Evolutionary conservation across 1,140 invertebrate species (phyloP), one percentile per base, ranked within the genome.

Genomic region (Drosophila biarmipes): DNA sequence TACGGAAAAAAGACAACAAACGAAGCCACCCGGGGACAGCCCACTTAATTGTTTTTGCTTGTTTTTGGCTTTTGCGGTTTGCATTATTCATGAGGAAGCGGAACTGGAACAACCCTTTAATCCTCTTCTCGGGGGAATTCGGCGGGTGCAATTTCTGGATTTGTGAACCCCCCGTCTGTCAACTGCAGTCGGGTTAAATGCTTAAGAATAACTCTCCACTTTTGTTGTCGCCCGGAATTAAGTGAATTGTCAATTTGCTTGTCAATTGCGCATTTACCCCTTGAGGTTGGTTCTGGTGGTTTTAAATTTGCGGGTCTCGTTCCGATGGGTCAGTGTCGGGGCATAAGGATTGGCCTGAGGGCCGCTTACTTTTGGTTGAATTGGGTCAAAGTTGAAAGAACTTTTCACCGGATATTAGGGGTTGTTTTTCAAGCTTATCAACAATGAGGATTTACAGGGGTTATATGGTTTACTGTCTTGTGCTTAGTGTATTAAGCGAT

Each of bases 201-300:
- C 51, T 67, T 34, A 67, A 67, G 63, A 42, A 67, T 67, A 48
- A 68, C 48, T 48, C 54, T 14, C 51, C 63, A 68, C 40, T 63
- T 66, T 48, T 54, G 52, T 29, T 38, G 34, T 74, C 62, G 69
- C 51, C 69, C 67, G 75, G 73, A 85, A 84, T 87, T 84, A 87
- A 87, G 79, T 84, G 79, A 63, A 66, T 66, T 80, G 84, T 89
- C 82, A 87, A 89, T 89, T 87, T 81, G 72, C 67, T 73, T 79
- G 78, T 84, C 79, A 84, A 87, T 89, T 68, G 64, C 52, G 55
- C 55, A 45, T 40, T 64, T 67, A 43, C 63, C 67, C 62, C 67
- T 71, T 71, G 67, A 71, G 68, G 68, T 72, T 59, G 42, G 19
- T 31, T 27, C 52, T 19, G 17, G 49, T 48, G 67, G 64, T 45